Base-by-base conservation (phyloP, 1,140 invertebrate genomes). In the Saccostrea echinata region DNA sequence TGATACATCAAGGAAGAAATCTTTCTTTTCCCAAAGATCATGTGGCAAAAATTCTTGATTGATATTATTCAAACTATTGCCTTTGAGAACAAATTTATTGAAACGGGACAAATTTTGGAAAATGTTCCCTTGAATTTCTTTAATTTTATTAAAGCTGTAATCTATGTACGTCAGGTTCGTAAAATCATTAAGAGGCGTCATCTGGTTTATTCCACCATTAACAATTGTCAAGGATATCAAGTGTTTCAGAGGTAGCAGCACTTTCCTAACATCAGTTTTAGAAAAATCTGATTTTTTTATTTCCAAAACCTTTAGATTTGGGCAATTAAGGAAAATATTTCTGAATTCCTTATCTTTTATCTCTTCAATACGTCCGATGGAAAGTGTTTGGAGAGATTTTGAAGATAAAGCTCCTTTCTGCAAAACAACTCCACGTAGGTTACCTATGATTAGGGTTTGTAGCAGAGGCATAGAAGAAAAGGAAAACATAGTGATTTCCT, bases 101-200 rank as follows among this genome's bases (percentile, higher is more conserved):
- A 86, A 30, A 52, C 35, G 51, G 1, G 16, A 33, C 11, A 27
- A 18, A 83, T 33, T 33, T 33, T 33, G 16, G 27, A 86, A 55
- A 18, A 11, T 2, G n/a, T 18, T 9, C 2, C 9, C n/a, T 43
- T 68, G 24, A 11, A 86, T 35, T 21, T 82, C 27, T 1, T 30
- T 27, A 43, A 88, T 86, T 16, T 21, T 1, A 55, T 88, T 88
- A 9, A 81, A 18, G 16, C 80, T 83, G 16, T 86, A 30, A n/a
- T 84, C 81, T 8, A 88, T n/a, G 11, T 43, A 24, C 12, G 30
- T 12, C 43, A 88, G 55, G 9, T 13, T 21, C n/a, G 81, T 11
- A 51, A 83, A 24, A 52, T 52, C 43, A 27, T 43, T 83, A 11
- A 35, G 30, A 16, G 30, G 1, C 2, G 68, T 12, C 11, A 76